Conservation (phyloP, 2,888 invertebrate genomes). For the Oscheius sp. region DNA sequence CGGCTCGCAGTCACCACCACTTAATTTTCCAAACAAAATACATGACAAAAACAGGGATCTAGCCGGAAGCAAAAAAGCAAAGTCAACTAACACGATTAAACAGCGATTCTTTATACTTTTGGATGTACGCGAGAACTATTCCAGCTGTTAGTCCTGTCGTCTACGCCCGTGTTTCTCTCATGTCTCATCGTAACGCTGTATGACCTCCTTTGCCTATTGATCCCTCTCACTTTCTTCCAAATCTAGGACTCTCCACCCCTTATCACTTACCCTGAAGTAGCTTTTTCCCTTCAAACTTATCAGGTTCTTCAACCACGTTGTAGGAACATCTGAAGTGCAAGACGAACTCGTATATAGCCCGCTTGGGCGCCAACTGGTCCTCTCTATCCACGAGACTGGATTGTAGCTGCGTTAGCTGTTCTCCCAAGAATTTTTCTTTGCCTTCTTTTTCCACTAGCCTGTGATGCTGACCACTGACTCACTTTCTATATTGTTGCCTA, state of each 20-base stretch:
- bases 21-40: too few species aligned
- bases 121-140: neutral
- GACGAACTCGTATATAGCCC: neutral
- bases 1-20: too few species aligned
- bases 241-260: conserved; percentile 23
- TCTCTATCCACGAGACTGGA: conserved; percentile 26
- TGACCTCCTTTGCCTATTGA: conserved; percentile 36
- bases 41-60: too few species aligned
- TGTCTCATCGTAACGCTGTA: conserved; percentile 27
- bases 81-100: too few species aligned
- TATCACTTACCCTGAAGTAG: conserved; percentile 19
- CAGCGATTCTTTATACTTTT: too few species aligned
- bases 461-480: neutral
- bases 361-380: conserved; percentile 10
- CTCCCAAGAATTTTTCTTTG: conserved; percentile 3
- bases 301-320: neutral
- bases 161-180: conserved; percentile 4
- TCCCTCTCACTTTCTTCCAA: conserved; percentile 31
- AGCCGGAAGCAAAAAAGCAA: too few species aligned
- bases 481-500: conserved; percentile 18
- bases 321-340: conserved; percentile 1
- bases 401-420: conserved; percentile 7
- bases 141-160: neutral
- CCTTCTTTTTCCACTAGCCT: neutral
- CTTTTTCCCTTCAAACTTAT: conserved; percentile 2